phyloP scores from a whole-genome alignment of 2,797 vertebrate genomes.

The Hirundo rustica region DNA sequence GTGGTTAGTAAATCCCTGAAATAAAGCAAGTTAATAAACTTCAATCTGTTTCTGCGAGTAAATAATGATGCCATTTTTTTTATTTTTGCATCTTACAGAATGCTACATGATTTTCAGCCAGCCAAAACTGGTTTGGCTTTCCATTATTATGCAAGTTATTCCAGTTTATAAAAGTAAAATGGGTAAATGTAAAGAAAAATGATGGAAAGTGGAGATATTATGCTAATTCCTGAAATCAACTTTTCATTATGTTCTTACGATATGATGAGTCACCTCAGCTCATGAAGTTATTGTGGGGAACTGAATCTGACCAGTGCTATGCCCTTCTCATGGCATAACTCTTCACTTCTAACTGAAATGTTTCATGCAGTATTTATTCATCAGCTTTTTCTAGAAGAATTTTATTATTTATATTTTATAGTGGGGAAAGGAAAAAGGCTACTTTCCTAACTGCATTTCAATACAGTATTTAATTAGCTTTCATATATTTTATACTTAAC shows the following conservation, averaged over 20 bases:
- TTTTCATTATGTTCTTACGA: not conserved
- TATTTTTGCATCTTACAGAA: not conserved
- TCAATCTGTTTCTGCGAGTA: not conserved
- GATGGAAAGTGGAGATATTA: not conserved
- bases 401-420: not conserved
- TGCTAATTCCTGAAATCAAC: not conserved
- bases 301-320: not conserved
- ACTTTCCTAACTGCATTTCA: not conserved
- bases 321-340: not conserved
- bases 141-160: not conserved
- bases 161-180: not conserved
- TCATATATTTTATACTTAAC: not conserved
- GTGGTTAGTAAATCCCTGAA: not conserved
- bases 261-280: not conserved
- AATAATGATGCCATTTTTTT: not conserved
- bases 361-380: not conserved
- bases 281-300: not conserved
- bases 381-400: not conserved
- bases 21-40: not conserved
- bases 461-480: not conserved
- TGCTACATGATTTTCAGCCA: not conserved
- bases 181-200: not conserved
- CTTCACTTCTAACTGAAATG: not conserved
- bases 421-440: not conserved
- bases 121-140: not conserved